Base-by-base conservation (phyloP, 2,113 vertebrate species). In the Agelaius phoeniceus region DNA sequence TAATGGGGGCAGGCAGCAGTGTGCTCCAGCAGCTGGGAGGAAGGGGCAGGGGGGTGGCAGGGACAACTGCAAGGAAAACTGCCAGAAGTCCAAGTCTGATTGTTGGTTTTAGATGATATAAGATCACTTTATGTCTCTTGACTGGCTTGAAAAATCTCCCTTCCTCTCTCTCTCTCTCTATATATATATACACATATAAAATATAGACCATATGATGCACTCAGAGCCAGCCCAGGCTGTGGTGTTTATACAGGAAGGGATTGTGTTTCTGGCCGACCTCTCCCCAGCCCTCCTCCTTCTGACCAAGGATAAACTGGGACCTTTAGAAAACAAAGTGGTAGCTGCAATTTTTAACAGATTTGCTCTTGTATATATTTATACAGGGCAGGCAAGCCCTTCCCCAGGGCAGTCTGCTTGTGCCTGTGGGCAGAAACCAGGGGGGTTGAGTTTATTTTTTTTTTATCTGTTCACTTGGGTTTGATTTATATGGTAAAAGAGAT, bases 91-190 rank as follows among this genome's bases (percentile, higher is more conserved):
- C 73, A n/a, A 96, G 90, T 74, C 51, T 35, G 55, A 67, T 89
- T 96, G 97, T 97, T 98, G 95, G 93, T 90, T 92, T 97, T 96
- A 96, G 96, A 97, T 98, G 92, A 97, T 97, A 97, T 69, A 97
- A 88, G 93, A 96, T 95, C 44, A 13, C 71, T 95, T 95, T 76
- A 77, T 96, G 96, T 97, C 96, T 97, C 94, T 87, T 87, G 66
- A 61, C 85, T 89, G 87, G 61, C 96, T 97, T 96, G 86, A 94
- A 87, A 96, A 97, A 97, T 93, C 73, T 87, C 82, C 52, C 13
- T 79, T 52, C 66, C 67, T 78, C 65, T 65, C 59, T 52, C 41
- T 74, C 37, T 73, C 2, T 77, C 10, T 58, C 19, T 33, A 1
- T 46, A 4, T 89, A 78, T 41, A 8, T 90, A 84, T 17, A 69